Percentiles rank a stretch among this genome's conserved stretches.
These are phyloP conservation scores for Paraplagusia blochii DNA, from an alignment of 2,113 vertebrate species.

Conservation along the genomic window DNA sequence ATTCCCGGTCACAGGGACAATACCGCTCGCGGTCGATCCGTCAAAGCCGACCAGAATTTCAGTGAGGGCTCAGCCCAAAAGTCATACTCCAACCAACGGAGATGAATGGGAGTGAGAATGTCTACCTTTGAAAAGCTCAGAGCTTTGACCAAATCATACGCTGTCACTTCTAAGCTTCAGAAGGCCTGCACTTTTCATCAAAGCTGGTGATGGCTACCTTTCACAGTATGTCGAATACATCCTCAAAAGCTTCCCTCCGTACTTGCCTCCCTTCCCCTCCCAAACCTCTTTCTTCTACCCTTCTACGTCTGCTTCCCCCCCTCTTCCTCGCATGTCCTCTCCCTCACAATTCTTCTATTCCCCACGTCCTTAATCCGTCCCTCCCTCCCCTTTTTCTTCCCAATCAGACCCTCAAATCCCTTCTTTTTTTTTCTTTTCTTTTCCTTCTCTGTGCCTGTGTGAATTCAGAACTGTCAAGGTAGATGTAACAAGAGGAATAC, in stretches of 20 bases:
- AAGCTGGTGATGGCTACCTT: slow-evolving; percentile 76
- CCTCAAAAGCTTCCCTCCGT: slow-evolving; percentile 71
- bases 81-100: slow-evolving; percentile 58
- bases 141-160: slow-evolving; percentile 78
- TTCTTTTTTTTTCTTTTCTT: slow-evolving; percentile 41
- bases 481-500: slow-evolving; percentile 72
- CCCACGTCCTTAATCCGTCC: slow-evolving; percentile 65
- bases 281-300: slow-evolving; percentile 70
- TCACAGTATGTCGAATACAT: slow-evolving; percentile 70
- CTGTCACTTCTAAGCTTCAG: slow-evolving; percentile 75
- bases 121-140: slow-evolving; percentile 73
- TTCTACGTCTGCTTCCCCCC: slow-evolving; percentile 57
- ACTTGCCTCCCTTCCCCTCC: slow-evolving; percentile 58
- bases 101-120: slow-evolving; percentile 66
- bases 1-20: slow-evolving; percentile 57
- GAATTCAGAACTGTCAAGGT: slow-evolving; percentile 69
- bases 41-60: slow-evolving; percentile 64
- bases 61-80: slow-evolving; percentile 62
- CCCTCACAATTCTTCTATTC: slow-evolving; percentile 60
- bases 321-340: slow-evolving; percentile 23
- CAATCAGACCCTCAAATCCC: slow-evolving; percentile 72
- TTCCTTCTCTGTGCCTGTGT: slow-evolving; percentile 38
- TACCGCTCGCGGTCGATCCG: slow-evolving; percentile 61
- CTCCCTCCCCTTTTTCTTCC: slow-evolving; percentile 51
- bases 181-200: slow-evolving; percentile 77